Evolutionary conservation across 2,888 invertebrate genomes (phyloP).

Genomic region (Sturmia bella): DNA sequence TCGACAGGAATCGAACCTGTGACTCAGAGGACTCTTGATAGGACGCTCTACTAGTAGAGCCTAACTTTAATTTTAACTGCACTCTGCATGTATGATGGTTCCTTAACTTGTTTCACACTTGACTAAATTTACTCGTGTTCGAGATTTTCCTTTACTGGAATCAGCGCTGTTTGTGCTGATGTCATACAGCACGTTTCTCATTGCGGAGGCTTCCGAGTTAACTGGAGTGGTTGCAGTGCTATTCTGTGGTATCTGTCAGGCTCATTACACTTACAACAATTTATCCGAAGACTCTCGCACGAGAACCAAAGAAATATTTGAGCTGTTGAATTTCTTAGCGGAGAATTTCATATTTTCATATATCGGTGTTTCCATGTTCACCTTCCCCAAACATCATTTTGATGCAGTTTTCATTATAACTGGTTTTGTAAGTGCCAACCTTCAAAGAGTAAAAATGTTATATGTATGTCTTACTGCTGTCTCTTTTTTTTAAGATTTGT

Average conservation of each 20-base stretch:
- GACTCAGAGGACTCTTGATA: no score
- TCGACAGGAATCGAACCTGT: no score
- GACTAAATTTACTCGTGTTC: slow-evolving; percentile 96
- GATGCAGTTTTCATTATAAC: slow-evolving; percentile 95
- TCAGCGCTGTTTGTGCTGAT: slow-evolving; percentile 98
- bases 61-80: no score
- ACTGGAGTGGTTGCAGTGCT: slow-evolving; percentile 98
- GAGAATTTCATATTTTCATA: slow-evolving; percentile 99
- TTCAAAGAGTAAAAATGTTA: not conserved
- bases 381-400: slow-evolving; percentile 97
- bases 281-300: slow-evolving; percentile 92
- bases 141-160: slow-evolving; percentile 97
- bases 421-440: slow-evolving; percentile 90
- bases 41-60: no score
- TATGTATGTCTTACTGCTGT: not conserved
- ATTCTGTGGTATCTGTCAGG: slow-evolving; percentile 99
- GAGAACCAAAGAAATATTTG: slow-evolving; percentile 95
- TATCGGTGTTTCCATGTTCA: slow-evolving; percentile 99
- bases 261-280: slow-evolving; percentile 99
- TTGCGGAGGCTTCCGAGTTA: slow-evolving; percentile 97
- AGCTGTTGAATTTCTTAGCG: slow-evolving; percentile 96
- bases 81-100: slow-evolving; percentile 58
- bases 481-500: slow-evolving; percentile 86
- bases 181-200: slow-evolving; percentile 98
- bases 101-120: slow-evolving; percentile 84